phyloP scores from a whole-genome alignment of 2,113 vertebrate species.

The Bagarius yarrelli region DNA sequence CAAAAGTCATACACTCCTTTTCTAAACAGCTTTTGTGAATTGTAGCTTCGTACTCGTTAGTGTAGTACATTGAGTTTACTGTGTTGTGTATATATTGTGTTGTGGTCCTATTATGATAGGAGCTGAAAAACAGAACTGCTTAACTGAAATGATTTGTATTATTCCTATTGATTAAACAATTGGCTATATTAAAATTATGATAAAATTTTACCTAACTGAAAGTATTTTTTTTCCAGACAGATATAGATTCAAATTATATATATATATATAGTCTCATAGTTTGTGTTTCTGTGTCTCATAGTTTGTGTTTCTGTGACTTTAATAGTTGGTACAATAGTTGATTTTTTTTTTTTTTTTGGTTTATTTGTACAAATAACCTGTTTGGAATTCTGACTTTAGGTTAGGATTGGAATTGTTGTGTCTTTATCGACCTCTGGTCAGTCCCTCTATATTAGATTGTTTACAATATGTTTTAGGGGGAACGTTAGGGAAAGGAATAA shows the following conservation, averaged over 20 bases:
- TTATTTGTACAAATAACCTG: too few species aligned
- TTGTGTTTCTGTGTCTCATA: too few species aligned
- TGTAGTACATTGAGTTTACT: neutral
- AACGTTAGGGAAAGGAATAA: neutral
- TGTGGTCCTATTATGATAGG: neutral
- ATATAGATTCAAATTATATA: too few species aligned
- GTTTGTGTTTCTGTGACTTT: too few species aligned
- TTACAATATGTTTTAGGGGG: neutral
- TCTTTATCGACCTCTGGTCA: neutral
- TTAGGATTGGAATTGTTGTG: neutral
- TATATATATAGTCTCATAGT: too few species aligned
- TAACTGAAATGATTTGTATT: neutral
- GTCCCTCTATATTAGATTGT: neutral
- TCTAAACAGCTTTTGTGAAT: neutral
- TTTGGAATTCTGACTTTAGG: neutral
- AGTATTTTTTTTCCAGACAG: too few species aligned
- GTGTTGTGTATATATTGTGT: neutral
- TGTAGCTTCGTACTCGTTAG: neutral
- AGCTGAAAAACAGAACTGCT: neutral
- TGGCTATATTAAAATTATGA: neutral
- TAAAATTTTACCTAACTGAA: too few species aligned
- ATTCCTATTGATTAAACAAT: neutral
- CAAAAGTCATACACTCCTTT: neutral
- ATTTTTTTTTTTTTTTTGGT: too few species aligned
- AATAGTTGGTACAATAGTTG: too few species aligned